These are phyloP conservation scores for Blomia tropicalis DNA, from an alignment of 2,888 invertebrate species.

Conservation along the genomic window DNA sequence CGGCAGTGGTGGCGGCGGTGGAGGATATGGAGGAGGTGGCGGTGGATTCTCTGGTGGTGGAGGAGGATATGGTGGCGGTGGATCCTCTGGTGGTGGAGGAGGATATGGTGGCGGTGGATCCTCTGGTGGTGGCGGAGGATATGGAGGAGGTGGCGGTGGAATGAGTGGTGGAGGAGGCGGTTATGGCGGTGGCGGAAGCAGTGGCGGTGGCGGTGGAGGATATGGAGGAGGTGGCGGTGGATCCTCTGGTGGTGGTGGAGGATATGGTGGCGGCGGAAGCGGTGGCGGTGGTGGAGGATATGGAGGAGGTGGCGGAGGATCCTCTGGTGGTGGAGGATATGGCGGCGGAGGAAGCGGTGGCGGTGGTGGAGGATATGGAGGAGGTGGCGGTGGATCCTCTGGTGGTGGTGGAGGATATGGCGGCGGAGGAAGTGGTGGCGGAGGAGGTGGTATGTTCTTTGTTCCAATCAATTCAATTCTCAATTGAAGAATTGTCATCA, in stretches of 20 bases:
- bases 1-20: neutral
- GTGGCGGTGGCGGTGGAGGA: conserved; percentile 5
- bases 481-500: too few relatives aligned
- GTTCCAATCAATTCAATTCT: too few relatives aligned
- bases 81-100: neutral
- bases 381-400: conserved; percentile 12
- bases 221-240: neutral
- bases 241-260: neutral
- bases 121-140: neutral
- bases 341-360: conserved; percentile 1
- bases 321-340: conserved; percentile 5
- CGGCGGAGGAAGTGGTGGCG: neutral
- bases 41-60: neutral
- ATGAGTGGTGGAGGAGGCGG: neutral
- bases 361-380: neutral
- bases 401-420: neutral
- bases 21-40: neutral
- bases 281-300: neutral
- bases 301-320: neutral
- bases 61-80: neutral
- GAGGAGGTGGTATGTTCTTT: neutral
- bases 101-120: conserved; percentile 15
- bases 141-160: conserved; percentile 10
- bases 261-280: neutral
- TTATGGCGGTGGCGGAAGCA: neutral